Conservation (phyloP, 2,888 invertebrate genomes). For the Hartigia nigra region DNA sequence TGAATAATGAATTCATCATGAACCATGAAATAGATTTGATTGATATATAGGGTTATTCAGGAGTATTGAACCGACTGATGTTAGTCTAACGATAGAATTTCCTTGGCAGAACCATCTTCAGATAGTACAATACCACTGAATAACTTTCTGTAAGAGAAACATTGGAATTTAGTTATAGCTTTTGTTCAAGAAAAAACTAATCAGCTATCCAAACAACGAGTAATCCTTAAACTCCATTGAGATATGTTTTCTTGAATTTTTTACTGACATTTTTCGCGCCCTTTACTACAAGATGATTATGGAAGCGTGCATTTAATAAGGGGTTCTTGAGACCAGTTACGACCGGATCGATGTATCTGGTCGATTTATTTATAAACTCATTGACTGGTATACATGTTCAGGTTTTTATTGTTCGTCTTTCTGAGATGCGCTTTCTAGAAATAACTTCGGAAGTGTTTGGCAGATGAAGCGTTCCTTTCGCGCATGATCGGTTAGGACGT, state of each 20-base stretch:
- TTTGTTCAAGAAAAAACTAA: background rate
- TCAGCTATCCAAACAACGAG: background rate
- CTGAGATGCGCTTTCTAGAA: background rate
- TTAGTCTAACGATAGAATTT: too few species aligned
- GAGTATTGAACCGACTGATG: too few species aligned
- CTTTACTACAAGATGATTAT: background rate
- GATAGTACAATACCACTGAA: background rate
- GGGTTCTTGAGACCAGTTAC: background rate
- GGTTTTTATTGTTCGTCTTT: background rate
- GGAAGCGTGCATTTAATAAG: background rate
- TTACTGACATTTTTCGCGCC: background rate
- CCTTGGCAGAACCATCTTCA: too few species aligned
- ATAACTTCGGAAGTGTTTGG: background rate
- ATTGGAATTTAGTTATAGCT: background rate
- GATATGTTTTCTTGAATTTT: background rate
- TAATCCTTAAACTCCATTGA: background rate
- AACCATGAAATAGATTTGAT: background rate
- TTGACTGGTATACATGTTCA: background rate
- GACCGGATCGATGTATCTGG: background rate
- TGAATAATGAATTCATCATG: background rate
- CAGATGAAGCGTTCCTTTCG: background rate
- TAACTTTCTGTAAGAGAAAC: background rate
- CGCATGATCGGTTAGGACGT: background rate
- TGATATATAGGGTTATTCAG: background rate
- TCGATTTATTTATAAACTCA: background rate